Percentiles rank a stretch among this genome's conserved stretches.
Evolutionary conservation across 2,888 invertebrate genomes (phyloP).

Genomic region (Steromphala cineraria): DNA sequence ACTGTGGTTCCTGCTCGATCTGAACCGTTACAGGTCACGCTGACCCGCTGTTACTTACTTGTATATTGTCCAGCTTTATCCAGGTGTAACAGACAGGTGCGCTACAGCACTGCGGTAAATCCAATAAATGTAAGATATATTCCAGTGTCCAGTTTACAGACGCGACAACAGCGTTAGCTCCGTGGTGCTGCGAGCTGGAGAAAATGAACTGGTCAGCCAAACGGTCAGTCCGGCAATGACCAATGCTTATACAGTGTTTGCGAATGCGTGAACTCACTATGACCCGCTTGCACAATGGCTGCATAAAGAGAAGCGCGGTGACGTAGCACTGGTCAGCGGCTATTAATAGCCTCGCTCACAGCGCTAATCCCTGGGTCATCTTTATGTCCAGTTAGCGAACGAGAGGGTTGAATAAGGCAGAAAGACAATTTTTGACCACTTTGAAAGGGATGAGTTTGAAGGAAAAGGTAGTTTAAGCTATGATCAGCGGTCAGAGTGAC

Average conservation of each 20-base stretch:
- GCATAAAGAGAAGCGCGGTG: slow-evolving; percentile 58
- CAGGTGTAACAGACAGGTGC: background rate
- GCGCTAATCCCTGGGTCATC: slow-evolving; percentile 6
- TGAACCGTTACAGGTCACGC: too few relatives aligned
- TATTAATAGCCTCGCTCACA: slow-evolving; percentile 8
- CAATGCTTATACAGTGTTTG: slow-evolving; percentile 62
- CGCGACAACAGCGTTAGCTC: too few relatives aligned
- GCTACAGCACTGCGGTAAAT: too few relatives aligned
- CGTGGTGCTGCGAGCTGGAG: too few relatives aligned
- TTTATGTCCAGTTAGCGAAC: slow-evolving; percentile 2
- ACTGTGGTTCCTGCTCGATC: too few relatives aligned
- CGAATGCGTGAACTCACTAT: slow-evolving; percentile 56
- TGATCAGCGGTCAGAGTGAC: background rate
- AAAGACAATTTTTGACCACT: background rate
- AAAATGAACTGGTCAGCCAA: slow-evolving; percentile 25
- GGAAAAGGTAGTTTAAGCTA: background rate
- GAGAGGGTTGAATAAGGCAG: background rate
- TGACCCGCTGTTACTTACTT: background rate
- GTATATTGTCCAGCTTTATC: background rate
- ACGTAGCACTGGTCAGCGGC: slow-evolving; percentile 31
- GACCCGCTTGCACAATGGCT: slow-evolving; percentile 65
- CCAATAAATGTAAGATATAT: too few relatives aligned
- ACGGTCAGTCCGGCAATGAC: slow-evolving; percentile 52
- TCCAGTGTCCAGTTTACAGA: too few relatives aligned
- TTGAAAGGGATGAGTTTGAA: background rate